Conservation (phyloP, 2,888 invertebrate species). For the Drosophila meridionalis region DNA sequence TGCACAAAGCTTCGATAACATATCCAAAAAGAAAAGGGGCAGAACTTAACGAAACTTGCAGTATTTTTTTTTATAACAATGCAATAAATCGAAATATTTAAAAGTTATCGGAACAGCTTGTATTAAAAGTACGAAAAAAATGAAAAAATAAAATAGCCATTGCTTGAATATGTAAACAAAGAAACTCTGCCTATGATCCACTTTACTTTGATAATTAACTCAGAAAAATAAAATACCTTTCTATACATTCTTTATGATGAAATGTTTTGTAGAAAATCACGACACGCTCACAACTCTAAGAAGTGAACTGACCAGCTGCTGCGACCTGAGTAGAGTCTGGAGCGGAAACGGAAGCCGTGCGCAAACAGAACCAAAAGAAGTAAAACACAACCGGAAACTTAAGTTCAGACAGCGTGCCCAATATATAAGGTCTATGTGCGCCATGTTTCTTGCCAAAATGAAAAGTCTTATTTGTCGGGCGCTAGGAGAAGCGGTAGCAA, state of each 20-base stretch:
- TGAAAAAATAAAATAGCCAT: no score
- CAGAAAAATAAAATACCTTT: no score
- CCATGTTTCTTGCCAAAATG: conserved; percentile 25
- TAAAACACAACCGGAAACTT: conserved; percentile 43
- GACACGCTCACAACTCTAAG: conserved; percentile 2
- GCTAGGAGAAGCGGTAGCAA: conserved; percentile 35
- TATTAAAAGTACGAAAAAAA: no score
- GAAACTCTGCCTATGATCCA: no score
- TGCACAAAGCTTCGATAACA: not conserved
- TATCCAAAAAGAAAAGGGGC: not conserved
- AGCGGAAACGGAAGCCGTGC: conserved; percentile 62
- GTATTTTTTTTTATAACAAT: not conserved
- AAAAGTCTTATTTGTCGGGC: conserved; percentile 18
- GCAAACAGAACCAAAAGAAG: conserved; percentile 50
- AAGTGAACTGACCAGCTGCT: conserved; percentile 28
- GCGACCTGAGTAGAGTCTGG: conserved; percentile 45
- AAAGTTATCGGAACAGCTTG: not conserved
- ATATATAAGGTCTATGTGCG: conserved; percentile 42
- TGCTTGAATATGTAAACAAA: no score
- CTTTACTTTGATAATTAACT: no score
- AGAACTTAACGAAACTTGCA: not conserved
- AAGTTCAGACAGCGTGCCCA: conserved; percentile 58
- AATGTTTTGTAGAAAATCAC: not conserved
- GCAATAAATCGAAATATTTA: no score
- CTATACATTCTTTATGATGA: no score